Evolutionary conservation across 23 tunicate species (phyloP).

Genomic region (Corella eumyota): DNA sequence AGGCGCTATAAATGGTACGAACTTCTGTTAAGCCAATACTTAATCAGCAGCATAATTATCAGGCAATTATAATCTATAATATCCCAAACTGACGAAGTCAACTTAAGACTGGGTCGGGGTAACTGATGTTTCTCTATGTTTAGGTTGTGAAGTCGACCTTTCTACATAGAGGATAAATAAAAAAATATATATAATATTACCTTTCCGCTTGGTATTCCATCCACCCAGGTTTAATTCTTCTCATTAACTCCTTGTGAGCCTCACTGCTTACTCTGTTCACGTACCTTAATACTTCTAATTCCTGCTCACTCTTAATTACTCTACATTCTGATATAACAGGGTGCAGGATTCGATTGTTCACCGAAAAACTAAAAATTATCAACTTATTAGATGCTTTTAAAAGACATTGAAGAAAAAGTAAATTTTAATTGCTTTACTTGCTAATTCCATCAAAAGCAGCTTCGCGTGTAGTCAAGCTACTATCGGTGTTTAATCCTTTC

Average conservation of each 20-base stretch:
- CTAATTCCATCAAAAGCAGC: constrained; percentile 90
- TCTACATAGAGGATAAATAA: too few relatives aligned
- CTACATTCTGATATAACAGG: constrained; percentile 64
- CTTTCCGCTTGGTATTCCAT: constrained; percentile 98
- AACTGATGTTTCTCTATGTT: too few relatives aligned
- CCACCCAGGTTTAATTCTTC: constrained; percentile 87
- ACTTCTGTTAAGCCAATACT: too few relatives aligned
- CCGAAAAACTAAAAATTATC: constrained; percentile 32
- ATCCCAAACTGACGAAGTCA: too few relatives aligned
- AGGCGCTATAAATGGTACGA: too few relatives aligned
- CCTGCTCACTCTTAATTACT: constrained; percentile 66
- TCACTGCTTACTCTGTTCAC: constrained; percentile 91
- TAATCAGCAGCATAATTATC: too few relatives aligned
- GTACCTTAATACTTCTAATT: constrained; percentile 77
- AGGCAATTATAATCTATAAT: too few relatives aligned
- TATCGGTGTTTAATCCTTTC: constrained; percentile 84
- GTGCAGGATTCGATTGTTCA: constrained; percentile 55
- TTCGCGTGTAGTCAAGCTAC: constrained; percentile 66
- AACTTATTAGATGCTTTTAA: not conserved
- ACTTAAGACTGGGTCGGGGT: too few relatives aligned
- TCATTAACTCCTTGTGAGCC: constrained; percentile 89
- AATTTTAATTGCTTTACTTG: constrained; percentile 19
- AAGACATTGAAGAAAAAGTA: not conserved
- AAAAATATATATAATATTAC: constrained; percentile 10
- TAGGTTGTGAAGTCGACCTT: too few relatives aligned